A percentile compares a stretch with the other conserved stretches of the same genome.
phyloP scores from a whole-genome alignment of 2,113 vertebrate genomes.

The Ariopsis seemanni region DNA sequence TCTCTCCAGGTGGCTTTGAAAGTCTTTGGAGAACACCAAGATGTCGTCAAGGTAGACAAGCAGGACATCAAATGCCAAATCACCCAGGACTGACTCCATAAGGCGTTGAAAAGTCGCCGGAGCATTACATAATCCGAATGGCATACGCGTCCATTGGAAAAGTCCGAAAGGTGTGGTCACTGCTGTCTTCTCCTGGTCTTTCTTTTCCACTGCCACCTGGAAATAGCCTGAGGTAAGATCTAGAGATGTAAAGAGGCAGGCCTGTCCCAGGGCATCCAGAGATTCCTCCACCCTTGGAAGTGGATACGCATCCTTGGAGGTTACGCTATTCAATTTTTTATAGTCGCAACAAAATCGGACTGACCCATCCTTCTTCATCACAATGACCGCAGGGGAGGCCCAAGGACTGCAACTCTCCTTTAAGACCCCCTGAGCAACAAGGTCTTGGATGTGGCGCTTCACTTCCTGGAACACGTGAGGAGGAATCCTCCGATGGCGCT shows the following conservation, averaged over 20 bases:
- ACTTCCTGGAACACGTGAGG: conserved; percentile 13
- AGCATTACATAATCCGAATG: not conserved
- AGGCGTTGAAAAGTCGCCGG: not conserved
- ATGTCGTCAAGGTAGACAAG: not conserved
- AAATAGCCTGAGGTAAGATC: conserved; percentile 13
- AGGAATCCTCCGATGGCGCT: conserved; percentile 9
- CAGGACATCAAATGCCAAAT: not conserved
- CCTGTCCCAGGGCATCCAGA: not conserved
- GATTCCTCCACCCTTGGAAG: conserved; percentile 22
- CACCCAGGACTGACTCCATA: not conserved
- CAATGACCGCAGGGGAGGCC: conserved; percentile 1
- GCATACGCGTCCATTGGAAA: not conserved
- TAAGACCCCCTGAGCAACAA: conserved; percentile 3
- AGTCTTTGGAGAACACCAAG: not conserved
- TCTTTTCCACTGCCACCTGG: not conserved
- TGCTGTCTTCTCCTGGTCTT: not conserved
- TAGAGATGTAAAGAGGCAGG: not conserved
- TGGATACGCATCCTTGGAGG: conserved; percentile 4
- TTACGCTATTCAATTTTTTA: conserved; percentile 9
- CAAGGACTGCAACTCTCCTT: conserved; percentile 18
- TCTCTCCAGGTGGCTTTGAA: not conserved
- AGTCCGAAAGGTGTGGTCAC: not conserved
- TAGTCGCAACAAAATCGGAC: not conserved
- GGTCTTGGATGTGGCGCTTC: not conserved
- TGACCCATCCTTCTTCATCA: not conserved